These are phyloP conservation scores for Nyctalus aviator DNA, from an alignment of 2,797 vertebrate genomes.

Conservation along the genomic window DNA sequence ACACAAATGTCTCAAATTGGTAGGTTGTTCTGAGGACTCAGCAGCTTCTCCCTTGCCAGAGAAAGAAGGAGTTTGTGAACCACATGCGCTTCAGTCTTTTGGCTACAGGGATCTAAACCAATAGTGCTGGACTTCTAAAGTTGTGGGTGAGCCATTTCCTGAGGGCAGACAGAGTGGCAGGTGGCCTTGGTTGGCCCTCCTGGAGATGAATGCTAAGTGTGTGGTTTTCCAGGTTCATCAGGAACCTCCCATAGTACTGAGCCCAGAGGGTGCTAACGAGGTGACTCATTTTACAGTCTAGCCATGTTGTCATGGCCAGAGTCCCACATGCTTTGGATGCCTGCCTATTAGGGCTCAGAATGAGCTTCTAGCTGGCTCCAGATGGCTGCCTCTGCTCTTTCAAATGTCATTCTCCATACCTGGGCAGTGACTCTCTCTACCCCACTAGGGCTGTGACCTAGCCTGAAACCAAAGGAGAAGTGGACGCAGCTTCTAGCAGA, in stretches of 20 bases:
- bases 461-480: background rate
- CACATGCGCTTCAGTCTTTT: background rate
- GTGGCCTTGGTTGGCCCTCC: background rate
- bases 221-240: background rate
- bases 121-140: background rate
- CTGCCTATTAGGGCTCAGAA: background rate
- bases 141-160: background rate
- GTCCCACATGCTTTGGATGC: background rate
- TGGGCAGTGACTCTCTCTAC: background rate
- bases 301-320: background rate
- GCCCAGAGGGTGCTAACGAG: background rate
- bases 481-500: background rate
- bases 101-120: background rate
- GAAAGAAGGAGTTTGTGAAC: conserved; percentile 1
- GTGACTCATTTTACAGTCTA: conserved; percentile 4
- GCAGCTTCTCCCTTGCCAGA: background rate
- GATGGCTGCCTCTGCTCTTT: background rate
- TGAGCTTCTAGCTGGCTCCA: background rate
- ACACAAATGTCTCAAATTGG: background rate
- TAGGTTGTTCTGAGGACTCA: background rate
- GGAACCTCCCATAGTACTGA: background rate
- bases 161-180: background rate
- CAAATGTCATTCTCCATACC: background rate
- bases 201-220: background rate
- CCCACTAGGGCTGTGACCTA: background rate